Conservation (phyloP, 1,140 invertebrate genomes). For the Pseudomyrmex flavicornis region DNA sequence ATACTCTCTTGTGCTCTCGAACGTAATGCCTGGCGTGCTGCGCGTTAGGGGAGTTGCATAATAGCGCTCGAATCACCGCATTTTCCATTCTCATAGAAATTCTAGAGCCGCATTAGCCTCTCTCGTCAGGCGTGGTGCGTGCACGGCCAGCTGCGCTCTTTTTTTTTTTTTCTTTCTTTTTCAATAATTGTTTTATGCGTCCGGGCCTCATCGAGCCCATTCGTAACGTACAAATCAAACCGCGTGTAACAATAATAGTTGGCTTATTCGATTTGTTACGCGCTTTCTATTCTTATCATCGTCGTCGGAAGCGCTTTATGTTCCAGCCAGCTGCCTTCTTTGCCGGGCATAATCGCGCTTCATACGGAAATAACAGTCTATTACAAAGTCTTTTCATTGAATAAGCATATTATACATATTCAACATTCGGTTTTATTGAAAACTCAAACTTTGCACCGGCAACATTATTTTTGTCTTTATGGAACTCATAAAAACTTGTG, state of each 20-base stretch:
- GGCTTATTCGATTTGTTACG: conserved; percentile 3
- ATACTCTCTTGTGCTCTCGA: conserved; percentile 31
- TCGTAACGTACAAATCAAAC: neutral
- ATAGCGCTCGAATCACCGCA: conserved; percentile 42
- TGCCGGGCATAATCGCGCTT: neutral
- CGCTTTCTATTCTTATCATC: conserved; percentile 18
- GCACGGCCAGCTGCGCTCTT: conserved; percentile 4
- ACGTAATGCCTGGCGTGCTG: conserved; percentile 58
- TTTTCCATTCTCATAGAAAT: conserved; percentile 59
- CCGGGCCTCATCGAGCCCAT: neutral
- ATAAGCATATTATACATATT: neutral
- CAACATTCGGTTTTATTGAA: too few relatives aligned
- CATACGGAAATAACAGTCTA: neutral
- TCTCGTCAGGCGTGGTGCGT: neutral
- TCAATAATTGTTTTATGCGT: conserved; percentile 23
- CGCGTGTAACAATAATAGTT: neutral
- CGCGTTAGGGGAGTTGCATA: conserved; percentile 51
- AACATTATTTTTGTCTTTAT: too few relatives aligned
- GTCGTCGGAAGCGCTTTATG: conserved; percentile 5
- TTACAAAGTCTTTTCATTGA: neutral
- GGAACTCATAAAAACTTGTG: too few relatives aligned
- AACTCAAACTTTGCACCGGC: too few relatives aligned
- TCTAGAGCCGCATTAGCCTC: conserved; percentile 18
- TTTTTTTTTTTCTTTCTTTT: neutral
- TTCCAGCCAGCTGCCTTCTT: neutral